Base-by-base conservation (phyloP, 2,113 vertebrate genomes). In the Macaca nemestrina region DNA sequence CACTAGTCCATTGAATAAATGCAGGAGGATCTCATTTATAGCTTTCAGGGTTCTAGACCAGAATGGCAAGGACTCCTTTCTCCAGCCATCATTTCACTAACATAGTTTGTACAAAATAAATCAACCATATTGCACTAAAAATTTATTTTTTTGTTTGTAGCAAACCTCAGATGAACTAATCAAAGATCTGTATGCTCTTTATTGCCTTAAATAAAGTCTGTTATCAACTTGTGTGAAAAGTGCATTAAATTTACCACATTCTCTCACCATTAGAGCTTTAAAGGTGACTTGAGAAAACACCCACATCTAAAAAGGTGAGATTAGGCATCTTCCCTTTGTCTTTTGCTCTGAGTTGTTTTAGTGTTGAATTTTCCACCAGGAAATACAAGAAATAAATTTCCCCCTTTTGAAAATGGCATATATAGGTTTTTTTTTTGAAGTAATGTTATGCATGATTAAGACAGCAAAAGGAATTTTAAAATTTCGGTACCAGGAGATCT, bases 1-100 rank as follows among this genome's bases (percentile, higher is more conserved):
- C 96, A 81, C 97, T 92, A 99, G 98, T 90, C 98, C 94, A 0
- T 94, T 99, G 11, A 91, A 98, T 50, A 93, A 98, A 88, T 98
- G 98, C 80, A 94, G 88, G 78, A 96, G 88, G 78, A 88, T 98
- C 70, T 99, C 97, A 99, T 40, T 48, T 78, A 70, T 22, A 94
- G 57, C 50, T 35, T 17, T 23, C 0, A 0, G 67, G n/a, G 0
- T 43, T 27, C 38, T 4, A 68, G 45, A 68, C 2, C 23, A 22
- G 12, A 48, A 35, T 14, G 10, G 6, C 4, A 22, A 93, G 32
- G 55, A 6, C 22, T 88, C 45, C 23, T 55, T 82, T 59, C 64
- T 64, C 55, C 16, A 23, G 14, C 5, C 50, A 67, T 18, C 67
- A 11, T 86, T 92, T 40, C 75, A 18, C 12, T 79, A 45, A n/a